A percentile compares a stretch with the other conserved stretches of the same genome.
Evolutionary conservation across 92 coral and sea anemone species (phyloP).

Genomic region (Anthopleura xanthogrammica): DNA sequence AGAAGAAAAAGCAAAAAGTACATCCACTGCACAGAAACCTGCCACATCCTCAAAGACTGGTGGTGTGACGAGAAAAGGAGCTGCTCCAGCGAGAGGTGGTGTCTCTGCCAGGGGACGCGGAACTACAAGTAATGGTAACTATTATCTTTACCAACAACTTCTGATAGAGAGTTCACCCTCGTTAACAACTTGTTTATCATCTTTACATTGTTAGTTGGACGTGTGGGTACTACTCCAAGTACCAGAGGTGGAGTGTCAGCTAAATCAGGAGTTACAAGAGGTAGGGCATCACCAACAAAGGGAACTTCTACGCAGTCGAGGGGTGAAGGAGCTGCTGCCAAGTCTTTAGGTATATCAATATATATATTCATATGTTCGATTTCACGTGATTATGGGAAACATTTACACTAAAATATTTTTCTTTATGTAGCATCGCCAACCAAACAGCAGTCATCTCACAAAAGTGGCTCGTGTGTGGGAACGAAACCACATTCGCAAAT

Average conservation of each 20-base stretch:
- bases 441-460: slow-evolving; percentile 55
- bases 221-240: neutral
- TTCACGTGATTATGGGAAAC: neutral
- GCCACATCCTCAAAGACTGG: slow-evolving; percentile 10
- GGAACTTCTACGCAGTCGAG: slow-evolving; percentile 25
- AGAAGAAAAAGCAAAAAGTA: slow-evolving; percentile 34
- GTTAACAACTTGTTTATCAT: neutral
- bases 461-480: slow-evolving; percentile 53
- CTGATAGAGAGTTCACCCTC: neutral
- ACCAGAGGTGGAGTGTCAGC: slow-evolving; percentile 16
- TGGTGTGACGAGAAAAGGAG: slow-evolving; percentile 35
- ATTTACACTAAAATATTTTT: neutral
- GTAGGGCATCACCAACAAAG: slow-evolving; percentile 65
- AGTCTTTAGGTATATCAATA: slow-evolving; percentile 25
- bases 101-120: slow-evolving; percentile 23
- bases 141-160: neutral
- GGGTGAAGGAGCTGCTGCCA: slow-evolving; percentile 38
- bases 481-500: slow-evolving; percentile 47
- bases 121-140: slow-evolving; percentile 1
- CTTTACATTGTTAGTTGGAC: neutral
- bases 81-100: slow-evolving; percentile 45
- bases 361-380: neutral
- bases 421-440: slow-evolving; percentile 36
- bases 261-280: slow-evolving; percentile 43
- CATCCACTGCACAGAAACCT: slow-evolving; percentile 43